These are phyloP conservation scores for Stegodyphus mimosarum DNA, from an alignment of 1,140 invertebrate species.

Conservation along the genomic window DNA sequence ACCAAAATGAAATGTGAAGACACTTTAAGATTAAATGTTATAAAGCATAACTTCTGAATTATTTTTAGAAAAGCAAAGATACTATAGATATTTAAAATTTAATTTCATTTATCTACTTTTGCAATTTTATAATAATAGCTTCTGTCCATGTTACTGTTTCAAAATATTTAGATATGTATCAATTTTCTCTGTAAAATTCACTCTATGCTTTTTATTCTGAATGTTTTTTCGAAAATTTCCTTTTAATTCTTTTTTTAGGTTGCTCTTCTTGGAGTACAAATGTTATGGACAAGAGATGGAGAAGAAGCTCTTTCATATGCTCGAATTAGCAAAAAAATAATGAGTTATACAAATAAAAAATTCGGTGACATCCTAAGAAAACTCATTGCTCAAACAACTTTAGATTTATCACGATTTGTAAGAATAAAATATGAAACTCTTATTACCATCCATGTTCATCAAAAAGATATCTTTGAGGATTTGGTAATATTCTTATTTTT, in stretches of 20 bases:
- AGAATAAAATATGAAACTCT: slow-evolving; percentile 95
- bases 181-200: too few species aligned
- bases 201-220: background rate
- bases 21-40: too few species aligned
- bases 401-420: slow-evolving; percentile 90
- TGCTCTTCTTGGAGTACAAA: slow-evolving; percentile 94
- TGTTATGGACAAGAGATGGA: slow-evolving; percentile 95
- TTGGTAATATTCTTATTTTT: slow-evolving; percentile 74
- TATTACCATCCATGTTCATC: slow-evolving; percentile 97
- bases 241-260: slow-evolving; percentile 71
- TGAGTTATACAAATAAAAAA: slow-evolving; percentile 93
- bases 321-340: slow-evolving; percentile 90
- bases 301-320: slow-evolving; percentile 89
- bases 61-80: too few species aligned
- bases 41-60: too few species aligned
- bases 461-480: slow-evolving; percentile 95
- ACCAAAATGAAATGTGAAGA: too few species aligned
- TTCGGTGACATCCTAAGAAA: slow-evolving; percentile 93
- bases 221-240: background rate
- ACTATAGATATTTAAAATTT: too few species aligned
- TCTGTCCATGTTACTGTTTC: too few species aligned
- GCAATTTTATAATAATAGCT: too few species aligned
- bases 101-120: too few species aligned
- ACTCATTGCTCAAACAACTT: slow-evolving; percentile 94
- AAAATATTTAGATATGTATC: too few species aligned